Evolutionary conservation across 2,888 invertebrate species (phyloP).

Genomic region (Lasioglossum morio): DNA sequence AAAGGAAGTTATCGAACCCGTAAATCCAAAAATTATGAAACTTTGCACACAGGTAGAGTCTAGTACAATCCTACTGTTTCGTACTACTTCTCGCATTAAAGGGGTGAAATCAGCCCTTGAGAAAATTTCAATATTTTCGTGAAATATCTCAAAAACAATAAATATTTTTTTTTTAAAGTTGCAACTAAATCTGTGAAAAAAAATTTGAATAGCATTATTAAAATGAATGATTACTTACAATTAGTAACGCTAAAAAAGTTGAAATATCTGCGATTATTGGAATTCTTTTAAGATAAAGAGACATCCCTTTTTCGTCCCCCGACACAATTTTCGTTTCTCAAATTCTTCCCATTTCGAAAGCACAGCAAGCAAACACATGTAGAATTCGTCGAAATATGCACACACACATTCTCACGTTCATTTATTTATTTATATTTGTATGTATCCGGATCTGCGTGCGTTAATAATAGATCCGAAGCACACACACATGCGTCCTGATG

Average conservation of each 20-base stretch:
- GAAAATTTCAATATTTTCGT: too few relatives aligned
- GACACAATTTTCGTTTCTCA: background rate
- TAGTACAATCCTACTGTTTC: too few relatives aligned
- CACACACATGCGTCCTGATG: constrained; percentile 43
- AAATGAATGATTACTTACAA: background rate
- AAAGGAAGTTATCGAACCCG: too few relatives aligned
- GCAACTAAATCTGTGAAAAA: too few relatives aligned
- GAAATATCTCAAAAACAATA: too few relatives aligned
- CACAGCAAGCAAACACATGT: background rate
- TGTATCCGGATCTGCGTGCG: constrained; percentile 30
- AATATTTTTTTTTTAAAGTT: too few relatives aligned
- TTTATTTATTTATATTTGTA: constrained; percentile 16
- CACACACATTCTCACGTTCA: background rate
- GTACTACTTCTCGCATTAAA: too few relatives aligned
- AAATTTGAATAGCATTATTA: too few relatives aligned
- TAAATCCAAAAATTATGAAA: too few relatives aligned
- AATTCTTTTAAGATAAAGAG: background rate
- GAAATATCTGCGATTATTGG: background rate
- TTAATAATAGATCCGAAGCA: constrained; percentile 74
- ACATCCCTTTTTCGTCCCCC: background rate
- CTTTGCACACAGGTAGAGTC: too few relatives aligned
- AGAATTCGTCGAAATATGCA: constrained; percentile 8
- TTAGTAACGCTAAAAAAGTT: background rate
- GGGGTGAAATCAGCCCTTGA: too few relatives aligned
- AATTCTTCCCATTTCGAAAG: background rate